Conservation (phyloP, 2,888 invertebrate genomes). For the Sipha maydis region DNA sequence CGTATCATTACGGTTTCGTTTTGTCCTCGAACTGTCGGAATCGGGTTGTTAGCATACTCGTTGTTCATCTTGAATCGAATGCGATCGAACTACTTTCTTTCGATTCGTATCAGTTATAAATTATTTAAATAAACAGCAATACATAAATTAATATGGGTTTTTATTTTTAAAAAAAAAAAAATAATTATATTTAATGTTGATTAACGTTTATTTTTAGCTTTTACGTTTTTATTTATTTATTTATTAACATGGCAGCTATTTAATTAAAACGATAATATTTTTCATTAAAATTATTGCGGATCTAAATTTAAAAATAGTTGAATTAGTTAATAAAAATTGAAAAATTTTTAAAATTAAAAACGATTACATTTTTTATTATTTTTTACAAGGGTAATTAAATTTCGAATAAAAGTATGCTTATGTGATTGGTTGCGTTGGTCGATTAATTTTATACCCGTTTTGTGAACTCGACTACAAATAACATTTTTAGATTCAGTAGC, state of each 20-base stretch:
- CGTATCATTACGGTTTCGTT: too few species aligned
- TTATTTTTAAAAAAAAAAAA: too few species aligned
- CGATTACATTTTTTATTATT: constrained; percentile 5
- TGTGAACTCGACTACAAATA: neutral
- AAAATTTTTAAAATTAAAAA: constrained; percentile 6
- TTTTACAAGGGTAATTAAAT: constrained; percentile 7
- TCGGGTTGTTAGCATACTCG: too few species aligned
- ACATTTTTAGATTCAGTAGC: neutral
- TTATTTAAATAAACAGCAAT: too few species aligned
- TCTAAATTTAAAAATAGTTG: neutral
- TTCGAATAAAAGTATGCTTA: neutral
- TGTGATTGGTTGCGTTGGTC: constrained; percentile 12
- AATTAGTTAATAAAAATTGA: neutral
- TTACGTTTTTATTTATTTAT: too few species aligned
- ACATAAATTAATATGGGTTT: too few species aligned
- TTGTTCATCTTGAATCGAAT: too few species aligned
- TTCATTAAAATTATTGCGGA: neutral
- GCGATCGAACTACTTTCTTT: too few species aligned
- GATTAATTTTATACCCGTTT: constrained; percentile 25
- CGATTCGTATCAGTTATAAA: too few species aligned
- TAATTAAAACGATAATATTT: too few species aligned
- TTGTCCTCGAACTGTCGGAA: too few species aligned
- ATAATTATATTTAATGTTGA: neutral
- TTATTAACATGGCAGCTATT: too few species aligned
- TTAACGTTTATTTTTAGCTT: neutral